Base-by-base conservation (phyloP, 2,113 vertebrate species). In the Agelaius tricolor region DNA sequence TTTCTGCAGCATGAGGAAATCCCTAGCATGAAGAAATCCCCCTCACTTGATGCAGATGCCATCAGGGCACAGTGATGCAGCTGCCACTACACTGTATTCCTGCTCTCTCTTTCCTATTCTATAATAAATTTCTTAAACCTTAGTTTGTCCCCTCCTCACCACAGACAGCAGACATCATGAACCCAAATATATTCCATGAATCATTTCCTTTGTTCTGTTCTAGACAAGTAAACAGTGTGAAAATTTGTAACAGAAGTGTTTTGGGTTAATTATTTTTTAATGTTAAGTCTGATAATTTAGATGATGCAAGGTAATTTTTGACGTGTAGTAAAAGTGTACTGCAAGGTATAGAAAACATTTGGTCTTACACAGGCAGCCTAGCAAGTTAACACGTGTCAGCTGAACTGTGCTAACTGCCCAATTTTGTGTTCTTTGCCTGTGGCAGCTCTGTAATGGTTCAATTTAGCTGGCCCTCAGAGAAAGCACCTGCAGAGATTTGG, bases 341-440 rank as follows among this genome's bases (percentile, higher is more conserved):
- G 16, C 23, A 47, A 93, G 19, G 62, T 59, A 46, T 2, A 88
- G 63, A 51, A 92, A 81, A 61, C 1, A 10, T 90, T 92, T 87
- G 76, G 76, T 93, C 65, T 97, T 72, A 55, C 39, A 28, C 55
- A 46, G 61, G 57, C 78, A 94, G 82, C 62, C 67, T 54, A 84
- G 89, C 96, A 97, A 93, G 95, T 93, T 75, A 87, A 84, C 86
- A 87, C 73, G 23, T 94, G 95, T 92, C 89, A 87, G 86, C 26
- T 75, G 91, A 92, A 81, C 91, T 89, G 68, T 46, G 86, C 65
- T 95, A 94, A 95, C 91, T 92, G 84, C 83, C 86, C 94, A 93
- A 95, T 96, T 94, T 95, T 89, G 68, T 92, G 84, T 93, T 96
- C 92, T 84, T 96, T 94, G 92, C 94, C 96, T 87, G 67, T 96